Base-by-base conservation (phyloP, 1,140 invertebrate genomes). In the Chelonus insularis region DNA sequence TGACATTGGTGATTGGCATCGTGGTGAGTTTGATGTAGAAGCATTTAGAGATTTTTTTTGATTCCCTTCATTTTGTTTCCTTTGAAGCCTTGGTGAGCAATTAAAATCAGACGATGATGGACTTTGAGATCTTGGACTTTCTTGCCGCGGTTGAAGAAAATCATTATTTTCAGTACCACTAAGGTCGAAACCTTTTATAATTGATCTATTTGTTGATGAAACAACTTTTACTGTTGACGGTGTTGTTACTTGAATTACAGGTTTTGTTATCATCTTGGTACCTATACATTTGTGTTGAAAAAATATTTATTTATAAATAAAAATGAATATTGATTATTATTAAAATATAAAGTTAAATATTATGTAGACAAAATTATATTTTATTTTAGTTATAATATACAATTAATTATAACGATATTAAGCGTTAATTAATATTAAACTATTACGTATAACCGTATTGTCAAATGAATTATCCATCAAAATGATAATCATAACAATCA, bases 1-100 rank as follows among this genome's bases (percentile, higher is more conserved):
- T 1, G 84, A 84, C 14, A 82, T 80, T 0, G 88, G 89, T 4
- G 88, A 89, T 51, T 86, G 84, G 47, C 84, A 84, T 67, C 86
- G 78, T 1, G 85, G 76, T 6, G 76, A 74, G 54, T 69, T 75
- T 4, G 71, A 67, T 50, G 71, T 75, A 0, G 69, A 75, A 6
- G 63, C 54, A 4, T 58, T 18, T 0, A 61, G n/a, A 62, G 68
- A 72, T 25, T 66, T 76, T 1, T 75, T 73, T 11, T 56, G 51
- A 7, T 59, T 7, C 5, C 37, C 23, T 39, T 69, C 61, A 8
- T 73, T 72, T 36, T n/a, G n/a, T n/a, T 71, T 72, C 6, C 71
- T 62, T 29, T 64, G 62, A 25, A 64, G 59, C 50, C 69, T 67
- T 4, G 77, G 78, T 6, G 76, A 79, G 59, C 67, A n/a, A n/a